Base-by-base conservation (phyloP, 2,888 invertebrate species). In the Drosophila ustulata region DNA sequence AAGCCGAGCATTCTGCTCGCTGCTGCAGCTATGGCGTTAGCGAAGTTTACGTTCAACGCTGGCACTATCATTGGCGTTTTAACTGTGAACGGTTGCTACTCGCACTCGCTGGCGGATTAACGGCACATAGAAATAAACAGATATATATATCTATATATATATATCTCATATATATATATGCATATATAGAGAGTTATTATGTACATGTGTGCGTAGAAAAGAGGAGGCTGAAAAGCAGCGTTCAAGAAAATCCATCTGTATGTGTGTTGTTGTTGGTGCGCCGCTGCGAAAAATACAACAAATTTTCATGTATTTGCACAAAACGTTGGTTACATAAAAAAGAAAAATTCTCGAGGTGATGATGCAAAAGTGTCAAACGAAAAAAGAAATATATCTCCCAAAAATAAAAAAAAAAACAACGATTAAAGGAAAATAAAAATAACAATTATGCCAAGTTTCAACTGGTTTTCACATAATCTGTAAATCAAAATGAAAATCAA, bases 51-150 rank as follows among this genome's bases (percentile, higher is more conserved):
- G 56, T 57, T 67, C 58, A 64, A 51, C 47, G 46, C 72, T 75
- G 79, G 68, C 85, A 87, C 89, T 89, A 90, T 90, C 92, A 92
- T 92, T 92, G 92, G 92, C 91, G 92, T 91, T 92, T 92, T 90
- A 92, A 91, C 92, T 91, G 91, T 91, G 91, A 90, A 91, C 92
- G 90, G 91, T 89, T 89, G 89, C 86, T 87, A 82, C 81, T 87
- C 89, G 86, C 78, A 84, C 68, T 89, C 86, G 89, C 75, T 80
- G 78, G 88, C 90, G 91, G 90, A 91, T 90, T 91, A 85, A 89
- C 89, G 81, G 82, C 81, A 82, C 58, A 79, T 68, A 75, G 55
- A 77, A 63, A 83, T 47, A 66, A 53, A 65, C 71, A 49, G 50
- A 71, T 47, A 70, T 26, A 71, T 46, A 76, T 41, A 58, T 37